Percentiles rank a stretch among this genome's conserved stretches.
These are phyloP conservation scores for Anthopleura sola DNA, from an alignment of 64 coral and sea anemone species.

Conservation along the genomic window DNA sequence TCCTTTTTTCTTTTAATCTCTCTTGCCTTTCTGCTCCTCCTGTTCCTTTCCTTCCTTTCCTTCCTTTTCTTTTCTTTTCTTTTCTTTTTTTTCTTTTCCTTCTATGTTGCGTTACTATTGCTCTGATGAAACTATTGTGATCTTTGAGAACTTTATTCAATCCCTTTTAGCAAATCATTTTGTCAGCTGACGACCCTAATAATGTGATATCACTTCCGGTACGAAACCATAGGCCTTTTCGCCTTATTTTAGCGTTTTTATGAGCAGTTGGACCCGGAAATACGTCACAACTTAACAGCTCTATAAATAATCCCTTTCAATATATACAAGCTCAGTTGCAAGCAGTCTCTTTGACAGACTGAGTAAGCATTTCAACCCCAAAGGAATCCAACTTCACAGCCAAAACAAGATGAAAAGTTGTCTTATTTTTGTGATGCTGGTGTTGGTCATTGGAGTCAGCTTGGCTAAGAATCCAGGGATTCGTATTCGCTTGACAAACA, in stretches of 20 bases:
- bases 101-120: no score
- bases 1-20: not conserved
- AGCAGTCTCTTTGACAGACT: not conserved
- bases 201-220: not conserved
- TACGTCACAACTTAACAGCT: no score
- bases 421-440: not conserved
- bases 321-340: not conserved
- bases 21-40: not conserved
- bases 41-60: not conserved
- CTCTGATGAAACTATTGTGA: no score
- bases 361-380: not conserved
- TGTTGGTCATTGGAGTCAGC: not conserved
- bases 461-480: constrained; percentile 47
- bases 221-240: no score
- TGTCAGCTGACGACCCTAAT: not conserved
- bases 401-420: not conserved
- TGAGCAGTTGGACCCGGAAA: no score
- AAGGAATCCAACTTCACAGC: not conserved
- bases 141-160: no score
- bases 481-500: constrained; percentile 44
- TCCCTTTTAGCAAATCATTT: no score
- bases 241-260: no score
- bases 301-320: no score
- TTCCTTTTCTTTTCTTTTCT: not conserved
- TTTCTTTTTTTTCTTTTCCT: not conserved